Conservation (phyloP, 1,140 invertebrate genomes). For the Drosophila hydei region DNA sequence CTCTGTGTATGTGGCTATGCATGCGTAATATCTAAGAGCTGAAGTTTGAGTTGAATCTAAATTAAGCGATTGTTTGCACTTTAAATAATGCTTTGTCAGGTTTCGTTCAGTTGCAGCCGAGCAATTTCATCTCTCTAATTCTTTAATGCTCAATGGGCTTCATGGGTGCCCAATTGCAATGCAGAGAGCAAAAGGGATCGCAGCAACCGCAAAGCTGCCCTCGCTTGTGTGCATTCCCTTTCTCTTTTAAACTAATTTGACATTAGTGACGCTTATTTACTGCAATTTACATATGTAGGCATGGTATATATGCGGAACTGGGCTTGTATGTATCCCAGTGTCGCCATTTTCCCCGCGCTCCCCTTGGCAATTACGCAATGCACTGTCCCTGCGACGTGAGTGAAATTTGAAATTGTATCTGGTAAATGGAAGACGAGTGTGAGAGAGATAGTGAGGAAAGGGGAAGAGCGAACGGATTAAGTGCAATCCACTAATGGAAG, state of each 20-base stretch:
- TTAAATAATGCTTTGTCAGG: neutral
- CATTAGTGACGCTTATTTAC: conserved; percentile 70
- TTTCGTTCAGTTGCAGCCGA: conserved; percentile 27
- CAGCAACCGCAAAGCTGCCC: neutral
- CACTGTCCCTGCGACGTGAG: conserved; percentile 40
- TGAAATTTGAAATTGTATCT: conserved; percentile 76
- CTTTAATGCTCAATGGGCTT: conserved; percentile 1
- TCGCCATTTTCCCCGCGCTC: neutral
- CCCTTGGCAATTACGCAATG: conserved; percentile 67
- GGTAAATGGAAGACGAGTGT: neutral
- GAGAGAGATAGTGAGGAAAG: neutral
- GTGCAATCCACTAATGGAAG: conserved; percentile 58
- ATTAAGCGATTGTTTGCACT: conserved; percentile 36
- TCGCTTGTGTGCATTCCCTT: conserved; percentile 1
- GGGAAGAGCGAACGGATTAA: conserved; percentile 56
- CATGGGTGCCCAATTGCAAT: neutral
- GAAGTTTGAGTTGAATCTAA: conserved; percentile 30
- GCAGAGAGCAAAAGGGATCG: conserved; percentile 12
- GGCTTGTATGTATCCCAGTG: conserved; percentile 16
- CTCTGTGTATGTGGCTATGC: conserved; percentile 40
- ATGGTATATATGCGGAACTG: conserved; percentile 31
- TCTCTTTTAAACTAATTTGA: conserved; percentile 37
- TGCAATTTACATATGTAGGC: conserved; percentile 52
- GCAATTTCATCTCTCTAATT: conserved; percentile 17
- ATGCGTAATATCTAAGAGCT: conserved; percentile 45